Base-by-base conservation (phyloP, 2,797 vertebrate genomes). In the Adelosebastes latens region DNA sequence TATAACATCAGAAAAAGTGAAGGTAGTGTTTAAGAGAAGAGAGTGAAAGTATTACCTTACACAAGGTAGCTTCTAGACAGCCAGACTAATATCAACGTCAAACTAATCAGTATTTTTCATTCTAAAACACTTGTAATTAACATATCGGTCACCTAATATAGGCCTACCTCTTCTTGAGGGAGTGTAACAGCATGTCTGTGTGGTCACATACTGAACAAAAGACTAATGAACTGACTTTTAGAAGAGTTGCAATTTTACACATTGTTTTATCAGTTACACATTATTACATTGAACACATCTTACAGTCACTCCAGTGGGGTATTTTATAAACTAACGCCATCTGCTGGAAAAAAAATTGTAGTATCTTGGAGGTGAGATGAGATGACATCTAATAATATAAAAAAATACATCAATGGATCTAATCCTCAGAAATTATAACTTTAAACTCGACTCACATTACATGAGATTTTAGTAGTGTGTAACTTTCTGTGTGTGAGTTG, bases 311-410 rank as follows among this genome's bases (percentile, higher is more conserved):
- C 1, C 39, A 60, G 8, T 8, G 2, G 5, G 27, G 11, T 53
- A 3, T 72, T 46, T 56, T 42, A 12, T 22, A 29, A 56, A 68
- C 4, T 14, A 58, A 46, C 22, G 36, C 13, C 79, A 86, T 68
- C 86, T 84, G 52, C 55, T 84, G 77, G 78, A 32, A 5, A 13
- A 49, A 11, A 60, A 29, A 6, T 42, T 13, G 32, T 36, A 31
- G 2, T 14, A 62, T 60, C 2, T 36, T 64, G n/a, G 3, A 63
- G 13, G 8, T 58, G 59, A 46, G 25, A 27, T 13, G 14, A 32
- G 7, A 11, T 22, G 5, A 46, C 4, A 10, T 46, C 16, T n/a
- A n/a, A 65, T 61, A 22, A 39, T 29, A 18, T 46, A 8, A 46
- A 34, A 8, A 46, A 18, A 18, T 20, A 20, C 6, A 34, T n/a